Percentiles rank a stretch among this genome's conserved stretches.
Conservation (phyloP, 92 coral and sea anemone species). For the Chrysogorgia sp. region DNA sequence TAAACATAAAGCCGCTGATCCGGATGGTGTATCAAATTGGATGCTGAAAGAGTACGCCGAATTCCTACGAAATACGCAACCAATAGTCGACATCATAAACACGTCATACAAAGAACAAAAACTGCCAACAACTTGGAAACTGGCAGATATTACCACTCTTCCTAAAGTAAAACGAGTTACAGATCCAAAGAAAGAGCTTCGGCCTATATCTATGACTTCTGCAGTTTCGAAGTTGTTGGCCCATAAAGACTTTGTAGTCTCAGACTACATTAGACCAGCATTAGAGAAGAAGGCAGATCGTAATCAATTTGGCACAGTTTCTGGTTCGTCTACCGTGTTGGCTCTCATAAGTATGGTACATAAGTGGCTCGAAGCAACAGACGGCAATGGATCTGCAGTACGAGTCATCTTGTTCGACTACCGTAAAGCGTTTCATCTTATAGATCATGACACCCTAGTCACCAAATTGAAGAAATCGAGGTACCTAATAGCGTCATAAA, state of each 20-base stretch:
- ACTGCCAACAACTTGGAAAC: slow-evolving; percentile 41
- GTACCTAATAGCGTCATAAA: slow-evolving; percentile 24
- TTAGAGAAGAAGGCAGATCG: too few species aligned
- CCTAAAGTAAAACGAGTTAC: too few species aligned
- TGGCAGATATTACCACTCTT: slow-evolving; percentile 26
- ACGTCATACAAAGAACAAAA: slow-evolving; percentile 32
- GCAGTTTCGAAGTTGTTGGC: slow-evolving; percentile 36
- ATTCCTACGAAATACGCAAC: slow-evolving; percentile 40
- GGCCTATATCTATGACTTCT: slow-evolving; percentile 42
- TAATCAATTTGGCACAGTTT: too few species aligned
- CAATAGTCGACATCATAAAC: slow-evolving; percentile 27
- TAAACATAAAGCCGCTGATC: slow-evolving; percentile 54
- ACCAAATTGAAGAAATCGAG: slow-evolving; percentile 17
- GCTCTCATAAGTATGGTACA: too few species aligned
- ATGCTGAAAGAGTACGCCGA: slow-evolving; percentile 53
- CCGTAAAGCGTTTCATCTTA: too few species aligned
- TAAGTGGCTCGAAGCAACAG: too few species aligned
- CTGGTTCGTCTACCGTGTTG: too few species aligned
- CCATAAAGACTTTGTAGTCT: too few species aligned
- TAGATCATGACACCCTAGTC: too few species aligned
- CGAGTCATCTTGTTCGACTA: too few species aligned
- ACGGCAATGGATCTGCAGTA: too few species aligned
- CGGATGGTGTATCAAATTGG: slow-evolving; percentile 57
- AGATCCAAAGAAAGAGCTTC: slow-evolving; percentile 49
- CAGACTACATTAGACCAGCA: too few species aligned